These are phyloP conservation scores for Luperina testacea DNA, from an alignment of 2,888 invertebrate species.

Conservation along the genomic window DNA sequence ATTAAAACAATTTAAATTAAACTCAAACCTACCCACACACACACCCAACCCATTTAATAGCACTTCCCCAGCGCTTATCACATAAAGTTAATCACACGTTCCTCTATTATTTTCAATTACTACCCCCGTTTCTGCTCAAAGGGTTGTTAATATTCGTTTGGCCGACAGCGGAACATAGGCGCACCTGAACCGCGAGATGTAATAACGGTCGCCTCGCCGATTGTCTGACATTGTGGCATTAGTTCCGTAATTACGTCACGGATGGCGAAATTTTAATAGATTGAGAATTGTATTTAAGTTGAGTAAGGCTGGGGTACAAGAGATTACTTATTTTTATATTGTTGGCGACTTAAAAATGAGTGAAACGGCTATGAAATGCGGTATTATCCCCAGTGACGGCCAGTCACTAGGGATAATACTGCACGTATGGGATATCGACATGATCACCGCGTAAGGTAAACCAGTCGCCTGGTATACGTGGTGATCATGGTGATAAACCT, in stretches of 20 bases:
- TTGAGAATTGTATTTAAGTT: slow-evolving; percentile 59
- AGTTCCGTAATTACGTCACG: slow-evolving; percentile 80
- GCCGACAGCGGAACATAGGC: slow-evolving; percentile 71
- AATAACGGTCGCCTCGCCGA: slow-evolving; percentile 66
- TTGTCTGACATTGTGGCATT: slow-evolving; percentile 75
- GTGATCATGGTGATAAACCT: not conserved
- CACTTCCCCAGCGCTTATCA: slow-evolving; percentile 37
- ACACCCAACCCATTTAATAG: slow-evolving; percentile 31
- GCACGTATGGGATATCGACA: not conserved
- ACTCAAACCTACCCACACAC: slow-evolving; percentile 8
- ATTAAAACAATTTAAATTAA: slow-evolving; percentile 28
- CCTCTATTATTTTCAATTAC: slow-evolving; percentile 88
- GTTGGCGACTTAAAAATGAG: not conserved
- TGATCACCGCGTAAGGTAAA: too few relatives aligned
- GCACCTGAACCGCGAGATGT: slow-evolving; percentile 72
- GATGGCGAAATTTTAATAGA: slow-evolving; percentile 65
- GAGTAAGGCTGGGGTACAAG: slow-evolving; percentile 46
- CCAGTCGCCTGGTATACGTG: not conserved
- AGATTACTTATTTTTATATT: not conserved
- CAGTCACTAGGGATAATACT: not conserved
- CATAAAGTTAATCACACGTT: slow-evolving; percentile 76
- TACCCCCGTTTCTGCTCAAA: slow-evolving; percentile 71
- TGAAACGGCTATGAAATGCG: not conserved
- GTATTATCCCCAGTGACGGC: not conserved
- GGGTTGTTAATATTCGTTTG: slow-evolving; percentile 89